Evolutionary conservation across 2,888 invertebrate genomes (phyloP), one percentile per base, ranked within the genome.

Genomic region (Rutpela maculata): DNA sequence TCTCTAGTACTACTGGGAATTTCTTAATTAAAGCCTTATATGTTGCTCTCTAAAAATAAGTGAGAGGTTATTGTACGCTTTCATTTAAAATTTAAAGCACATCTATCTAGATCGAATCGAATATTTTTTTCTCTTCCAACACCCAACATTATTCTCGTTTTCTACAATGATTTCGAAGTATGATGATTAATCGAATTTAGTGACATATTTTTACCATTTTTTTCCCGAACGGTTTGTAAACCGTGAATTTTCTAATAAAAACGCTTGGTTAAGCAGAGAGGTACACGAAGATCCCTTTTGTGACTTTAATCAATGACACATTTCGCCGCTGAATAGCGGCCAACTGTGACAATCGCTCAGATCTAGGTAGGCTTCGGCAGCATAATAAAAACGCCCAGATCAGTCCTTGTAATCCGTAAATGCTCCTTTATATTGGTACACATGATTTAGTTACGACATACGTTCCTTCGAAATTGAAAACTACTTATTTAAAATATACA

Each of bases 311-410:
- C 59, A 59, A 59, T 59, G 59, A 11, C 11, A 22, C 59, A 59
- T 59, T 59, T 59, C 18, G 59, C 19, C 19, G 19, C 10, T 59
- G 59, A 50, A 50, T 50, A 50, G 50, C 59, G 12, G 59, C 59
- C 18, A 22, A 59, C 59, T 22, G 59, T 59, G 22, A 59, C 10
- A 18, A 59, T 59, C 59, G 50, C 50, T 50, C n/a, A 50, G 50
- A 50, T 50, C 50, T 50, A 50, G 50, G 50, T 50, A 50, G 50
- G 50, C 50, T 50, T 50, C n/a, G 15, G 4, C n/a, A n/a, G 50
- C 50, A 50, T 59, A 22, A 59, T 59, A 59, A 59, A 19, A 59
- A 19, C 59, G 19, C 59, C 59, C 59, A 59, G 59, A 59, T 59
- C 59, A 59, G 59, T 6, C 59, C 19, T 59, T 19, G 19, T 59